These are phyloP conservation scores for Ploceus nigricollis DNA, from an alignment of 2,113 vertebrate genomes.

Conservation along the genomic window DNA sequence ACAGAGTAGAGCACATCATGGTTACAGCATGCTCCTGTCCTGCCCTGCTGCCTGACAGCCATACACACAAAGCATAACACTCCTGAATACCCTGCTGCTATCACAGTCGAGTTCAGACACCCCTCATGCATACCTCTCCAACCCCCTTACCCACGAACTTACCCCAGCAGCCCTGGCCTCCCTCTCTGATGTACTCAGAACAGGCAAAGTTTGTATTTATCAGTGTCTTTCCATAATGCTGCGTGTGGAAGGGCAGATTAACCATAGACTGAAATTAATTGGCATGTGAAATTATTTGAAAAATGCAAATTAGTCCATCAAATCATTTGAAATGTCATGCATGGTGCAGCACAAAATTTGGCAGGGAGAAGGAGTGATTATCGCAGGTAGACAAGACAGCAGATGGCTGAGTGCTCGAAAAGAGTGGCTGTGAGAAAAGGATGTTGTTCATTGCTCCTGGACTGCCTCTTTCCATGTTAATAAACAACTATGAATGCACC, in stretches of 20 bases:
- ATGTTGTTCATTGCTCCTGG: background rate
- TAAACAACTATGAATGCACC: background rate
- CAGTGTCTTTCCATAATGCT: background rate
- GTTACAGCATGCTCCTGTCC: background rate
- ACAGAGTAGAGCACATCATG: background rate
- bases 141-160: fast-evolving
- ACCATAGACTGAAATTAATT: conserved; percentile 17
- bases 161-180: background rate
- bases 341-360: conserved; percentile 25
- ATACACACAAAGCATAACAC: background rate
- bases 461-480: background rate
- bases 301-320: conserved; percentile 41
- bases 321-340: background rate
- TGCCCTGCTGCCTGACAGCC: background rate
- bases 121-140: fast-evolving
- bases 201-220: background rate
- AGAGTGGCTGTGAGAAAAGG: background rate
- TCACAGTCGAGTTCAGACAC: background rate
- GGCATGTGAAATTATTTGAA: background rate
- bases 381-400: conserved; percentile 15
- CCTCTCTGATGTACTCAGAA: background rate
- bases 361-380: conserved; percentile 18
- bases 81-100: background rate
- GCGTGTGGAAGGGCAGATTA: background rate
- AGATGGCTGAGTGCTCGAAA: background rate